These are phyloP conservation scores for Anguilla marmorata DNA, from an alignment of 2,797 vertebrate species.

Conservation along the genomic window DNA sequence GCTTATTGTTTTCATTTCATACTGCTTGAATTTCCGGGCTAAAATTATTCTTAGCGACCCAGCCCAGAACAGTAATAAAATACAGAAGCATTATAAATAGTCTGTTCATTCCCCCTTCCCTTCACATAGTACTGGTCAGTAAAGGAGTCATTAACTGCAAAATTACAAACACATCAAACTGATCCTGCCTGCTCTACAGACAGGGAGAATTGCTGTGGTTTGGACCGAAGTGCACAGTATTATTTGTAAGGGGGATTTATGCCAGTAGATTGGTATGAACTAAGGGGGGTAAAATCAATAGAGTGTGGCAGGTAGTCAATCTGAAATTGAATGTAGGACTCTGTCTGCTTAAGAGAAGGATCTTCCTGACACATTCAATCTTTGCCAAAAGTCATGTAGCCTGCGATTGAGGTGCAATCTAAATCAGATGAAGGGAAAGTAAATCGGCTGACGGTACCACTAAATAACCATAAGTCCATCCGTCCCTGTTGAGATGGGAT, in stretches of 20 bases:
- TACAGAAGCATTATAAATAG: constrained; percentile 29
- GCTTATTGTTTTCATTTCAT: constrained; percentile 21
- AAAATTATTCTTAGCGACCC: constrained; percentile 31
- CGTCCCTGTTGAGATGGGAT: constrained; percentile 59
- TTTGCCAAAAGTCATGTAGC: constrained; percentile 49
- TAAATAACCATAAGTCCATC: constrained; percentile 66
- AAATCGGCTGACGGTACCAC: constrained; percentile 63
- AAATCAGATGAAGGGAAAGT: constrained; percentile 63
- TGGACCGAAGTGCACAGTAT: constrained; percentile 3
- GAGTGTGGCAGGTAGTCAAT: constrained; percentile 71
- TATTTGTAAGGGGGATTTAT: constrained; percentile 55
- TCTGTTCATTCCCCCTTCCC: constrained; percentile 1
- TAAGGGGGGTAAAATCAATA: constrained; percentile 71
- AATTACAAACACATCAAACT: constrained; percentile 22
- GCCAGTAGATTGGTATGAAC: constrained; percentile 63
- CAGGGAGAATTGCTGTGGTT: background rate
- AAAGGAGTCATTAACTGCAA: constrained; percentile 16
- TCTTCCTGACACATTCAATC: constrained; percentile 61
- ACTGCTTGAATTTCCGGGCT: constrained; percentile 21
- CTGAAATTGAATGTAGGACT: constrained; percentile 63
- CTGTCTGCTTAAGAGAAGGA: constrained; percentile 62
- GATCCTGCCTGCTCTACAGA: constrained; percentile 16
- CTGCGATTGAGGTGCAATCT: constrained; percentile 55
- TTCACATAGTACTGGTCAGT: constrained; percentile 16
- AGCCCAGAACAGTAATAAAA: constrained; percentile 26